Base-by-base conservation (phyloP, 2,888 invertebrate species). In the Tricholauxania praeusta region DNA sequence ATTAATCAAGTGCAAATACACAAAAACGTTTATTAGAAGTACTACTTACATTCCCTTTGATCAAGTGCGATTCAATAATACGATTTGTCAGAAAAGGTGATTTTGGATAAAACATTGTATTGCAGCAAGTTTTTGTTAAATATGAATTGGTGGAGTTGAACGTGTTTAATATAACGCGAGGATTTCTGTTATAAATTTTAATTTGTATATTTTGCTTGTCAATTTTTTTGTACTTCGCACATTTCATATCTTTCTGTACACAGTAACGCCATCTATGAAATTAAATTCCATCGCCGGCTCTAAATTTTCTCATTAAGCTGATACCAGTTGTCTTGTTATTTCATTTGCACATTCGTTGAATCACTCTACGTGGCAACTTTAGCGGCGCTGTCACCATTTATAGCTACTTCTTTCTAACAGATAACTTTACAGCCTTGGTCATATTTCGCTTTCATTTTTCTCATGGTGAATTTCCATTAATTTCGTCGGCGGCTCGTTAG, bases 41-140 rank as follows among this genome's bases (percentile, higher is more conserved):
- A 82, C 86, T 77, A 82, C 86, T 85, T 79, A 87, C 87, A 82
- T 87, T 85, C 78, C 83, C 79, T 80, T 83, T 82, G 12, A 85
- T 80, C 60, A 87, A 78, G 81, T 86, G 84, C 76, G 80, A 82
- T 81, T 87, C 86, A 74, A 87, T 78, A 69, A 80, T 80, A 73
- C 82, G 79, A 79, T 83, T 82, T 51, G 81, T 81, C 63, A 81
- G 63, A 80, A 87, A 86, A 79, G 87, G 86, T 78, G 86, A 82
- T 80, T 83, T 84, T 70, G 86, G 86, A 81, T 87, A 85, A 80
- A 82, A 84, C 86, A 86, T 86, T 28, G 2, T 28, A 4, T 28
- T 28, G 4, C 28, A 28, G 3, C 28, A 28, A 28, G 28, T 28
- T 72, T 75, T 78, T 74, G 0, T 28, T 3, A 28, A 28, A 28